A percentile compares a stretch with the other conserved stretches of the same genome.
phyloP scores from a whole-genome alignment of 2,113 vertebrate genomes.

The Myodes glareolus region DNA sequence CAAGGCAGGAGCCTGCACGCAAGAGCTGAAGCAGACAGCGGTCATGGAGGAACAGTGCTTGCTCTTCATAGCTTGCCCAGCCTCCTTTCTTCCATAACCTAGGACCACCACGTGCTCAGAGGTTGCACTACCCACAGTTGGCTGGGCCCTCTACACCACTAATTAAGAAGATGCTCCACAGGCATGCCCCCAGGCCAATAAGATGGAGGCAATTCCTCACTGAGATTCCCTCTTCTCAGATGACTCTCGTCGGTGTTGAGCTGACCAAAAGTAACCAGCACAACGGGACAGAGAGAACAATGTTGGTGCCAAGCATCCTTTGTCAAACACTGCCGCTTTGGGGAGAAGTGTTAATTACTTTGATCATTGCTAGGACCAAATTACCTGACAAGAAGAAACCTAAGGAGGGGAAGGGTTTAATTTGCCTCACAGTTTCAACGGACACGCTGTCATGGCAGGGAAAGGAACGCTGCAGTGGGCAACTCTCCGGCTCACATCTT shows the following conservation, averaged over 20 bases:
- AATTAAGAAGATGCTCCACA: background rate
- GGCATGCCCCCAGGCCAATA: background rate
- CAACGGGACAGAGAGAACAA: background rate
- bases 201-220: background rate
- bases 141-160: background rate
- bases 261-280: background rate
- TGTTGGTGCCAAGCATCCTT: rapidly evolving
- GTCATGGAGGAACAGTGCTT: background rate
- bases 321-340: background rate
- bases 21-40: background rate
- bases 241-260: background rate
- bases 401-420: background rate
- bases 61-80: background rate
- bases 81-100: background rate
- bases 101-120: background rate
- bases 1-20: background rate
- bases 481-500: background rate
- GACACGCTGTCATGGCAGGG: background rate
- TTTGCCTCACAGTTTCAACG: background rate
- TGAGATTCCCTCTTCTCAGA: background rate
- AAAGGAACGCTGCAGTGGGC: background rate
- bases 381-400: background rate
- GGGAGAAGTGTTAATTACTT: background rate
- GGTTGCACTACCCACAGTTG: background rate
- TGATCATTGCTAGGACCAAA: background rate